Conservation (phyloP, 2,113 vertebrate species). For the Blennius ocellaris region DNA sequence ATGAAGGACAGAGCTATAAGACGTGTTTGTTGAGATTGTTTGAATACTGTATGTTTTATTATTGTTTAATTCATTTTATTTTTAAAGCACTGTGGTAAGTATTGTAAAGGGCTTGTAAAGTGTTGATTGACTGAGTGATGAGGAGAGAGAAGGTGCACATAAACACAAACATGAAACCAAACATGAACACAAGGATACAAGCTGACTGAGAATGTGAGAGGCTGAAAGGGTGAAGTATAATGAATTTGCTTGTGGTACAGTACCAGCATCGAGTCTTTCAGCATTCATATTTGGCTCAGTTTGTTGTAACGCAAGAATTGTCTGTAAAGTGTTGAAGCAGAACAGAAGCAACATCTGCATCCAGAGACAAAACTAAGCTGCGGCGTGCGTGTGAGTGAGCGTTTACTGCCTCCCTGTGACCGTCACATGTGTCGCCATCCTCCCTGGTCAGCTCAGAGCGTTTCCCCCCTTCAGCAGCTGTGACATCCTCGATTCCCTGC, state of each 20-base stretch:
- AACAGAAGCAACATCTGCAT: neutral
- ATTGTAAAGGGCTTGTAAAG: no score
- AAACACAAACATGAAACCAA: neutral
- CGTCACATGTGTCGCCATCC: conserved; percentile 18
- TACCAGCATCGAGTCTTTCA: neutral
- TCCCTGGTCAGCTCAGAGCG: conserved; percentile 10
- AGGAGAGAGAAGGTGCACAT: no score
- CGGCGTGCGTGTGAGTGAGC: neutral
- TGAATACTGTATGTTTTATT: no score
- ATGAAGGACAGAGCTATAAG: no score
- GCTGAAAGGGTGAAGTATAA: neutral
- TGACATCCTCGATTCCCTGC: conserved; percentile 35
- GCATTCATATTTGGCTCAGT: conserved; percentile 17
- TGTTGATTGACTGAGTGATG: no score
- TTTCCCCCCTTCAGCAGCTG: conserved; percentile 30
- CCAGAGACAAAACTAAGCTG: conserved; percentile 22
- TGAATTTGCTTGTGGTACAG: neutral
- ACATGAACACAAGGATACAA: neutral
- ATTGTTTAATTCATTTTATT: no score
- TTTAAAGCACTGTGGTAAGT: no score
- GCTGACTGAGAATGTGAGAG: neutral
- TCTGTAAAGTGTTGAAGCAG: conserved; percentile 3
- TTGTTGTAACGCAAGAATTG: neutral
- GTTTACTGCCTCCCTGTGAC: conserved; percentile 15
- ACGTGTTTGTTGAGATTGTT: no score